Evolutionary conservation across 2,888 invertebrate species (phyloP).

Genomic region (Athalia circularis): DNA sequence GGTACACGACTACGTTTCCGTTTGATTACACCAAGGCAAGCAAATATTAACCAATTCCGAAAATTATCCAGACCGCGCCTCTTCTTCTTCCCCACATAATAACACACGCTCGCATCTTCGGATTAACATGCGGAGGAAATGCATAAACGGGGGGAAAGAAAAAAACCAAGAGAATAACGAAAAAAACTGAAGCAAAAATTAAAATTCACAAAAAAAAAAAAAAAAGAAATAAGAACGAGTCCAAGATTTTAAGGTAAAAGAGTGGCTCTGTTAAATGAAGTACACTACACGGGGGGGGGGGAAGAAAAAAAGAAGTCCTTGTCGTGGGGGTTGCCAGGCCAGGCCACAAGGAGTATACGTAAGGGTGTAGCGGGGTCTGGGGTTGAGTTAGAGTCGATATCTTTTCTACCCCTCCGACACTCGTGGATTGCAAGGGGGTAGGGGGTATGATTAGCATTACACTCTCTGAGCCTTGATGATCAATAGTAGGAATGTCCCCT

Average conservation of each 20-base stretch:
- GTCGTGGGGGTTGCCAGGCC: neutral
- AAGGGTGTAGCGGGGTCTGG: neutral
- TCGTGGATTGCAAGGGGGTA: slow-evolving; percentile 57
- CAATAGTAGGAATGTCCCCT: slow-evolving; percentile 73
- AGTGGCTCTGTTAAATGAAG: neutral
- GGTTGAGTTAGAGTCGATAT: slow-evolving; percentile 70
- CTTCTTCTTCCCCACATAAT: neutral
- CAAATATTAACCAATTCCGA: slow-evolving; percentile 42
- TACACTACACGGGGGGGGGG: neutral
- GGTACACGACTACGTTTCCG: slow-evolving; percentile 41
- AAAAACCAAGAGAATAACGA: neutral
- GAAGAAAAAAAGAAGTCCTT: neutral
- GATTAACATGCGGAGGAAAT: neutral
- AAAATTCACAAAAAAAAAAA: neutral
- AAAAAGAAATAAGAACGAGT: neutral
- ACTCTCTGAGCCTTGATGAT: slow-evolving; percentile 74
- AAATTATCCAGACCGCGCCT: slow-evolving; percentile 32
- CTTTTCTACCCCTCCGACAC: slow-evolving; percentile 61
- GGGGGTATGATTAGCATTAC: slow-evolving; percentile 73
- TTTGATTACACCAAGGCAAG: slow-evolving; percentile 39
- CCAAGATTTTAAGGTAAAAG: neutral
- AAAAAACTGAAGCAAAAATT: neutral
- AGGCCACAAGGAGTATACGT: neutral
- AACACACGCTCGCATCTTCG: neutral
- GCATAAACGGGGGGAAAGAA: neutral